Percentiles rank a stretch among this genome's conserved stretches.
Conservation (phyloP, 1,140 invertebrate genomes). For the Bombus cullumanus region DNA sequence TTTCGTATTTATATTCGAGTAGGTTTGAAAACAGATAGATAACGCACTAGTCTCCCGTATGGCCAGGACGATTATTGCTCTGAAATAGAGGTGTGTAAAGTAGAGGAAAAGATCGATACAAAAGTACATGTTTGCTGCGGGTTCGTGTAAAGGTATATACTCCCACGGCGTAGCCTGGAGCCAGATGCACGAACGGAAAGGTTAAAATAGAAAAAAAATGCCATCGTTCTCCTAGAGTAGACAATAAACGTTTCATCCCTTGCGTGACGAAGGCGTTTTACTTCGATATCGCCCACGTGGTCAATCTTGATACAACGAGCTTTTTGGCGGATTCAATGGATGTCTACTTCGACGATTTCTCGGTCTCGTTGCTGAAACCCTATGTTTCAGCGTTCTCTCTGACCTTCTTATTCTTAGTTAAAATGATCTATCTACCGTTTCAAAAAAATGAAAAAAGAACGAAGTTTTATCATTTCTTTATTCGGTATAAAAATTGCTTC, state of each 20-base stretch:
- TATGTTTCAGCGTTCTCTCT: background rate
- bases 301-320: conserved; percentile 43
- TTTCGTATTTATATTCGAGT: conserved; percentile 7
- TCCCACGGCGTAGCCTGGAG: conserved; percentile 3
- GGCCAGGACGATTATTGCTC: conserved; percentile 53
- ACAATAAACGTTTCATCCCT: conserved; percentile 60
- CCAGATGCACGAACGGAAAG: background rate
- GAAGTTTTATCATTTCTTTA: background rate
- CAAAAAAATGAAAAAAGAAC: background rate
- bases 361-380: conserved; percentile 10
- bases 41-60: conserved; percentile 35
- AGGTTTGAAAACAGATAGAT: conserved; percentile 54
- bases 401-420: background rate
- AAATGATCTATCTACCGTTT: background rate
- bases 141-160: conserved; percentile 13
- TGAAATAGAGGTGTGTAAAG: conserved; percentile 42
- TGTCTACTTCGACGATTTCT: conserved; percentile 40
- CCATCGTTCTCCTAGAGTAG: conserved; percentile 45
- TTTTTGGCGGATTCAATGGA: conserved; percentile 50
- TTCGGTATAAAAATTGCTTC: too few species aligned
- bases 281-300: conserved; percentile 51
- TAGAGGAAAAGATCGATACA: conserved; percentile 49
- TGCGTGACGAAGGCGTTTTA: conserved; percentile 64
- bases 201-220: conserved; percentile 31
- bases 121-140: conserved; percentile 14